Conservation (phyloP, 2,113 vertebrate genomes). For the Sceloporus tristichus region DNA sequence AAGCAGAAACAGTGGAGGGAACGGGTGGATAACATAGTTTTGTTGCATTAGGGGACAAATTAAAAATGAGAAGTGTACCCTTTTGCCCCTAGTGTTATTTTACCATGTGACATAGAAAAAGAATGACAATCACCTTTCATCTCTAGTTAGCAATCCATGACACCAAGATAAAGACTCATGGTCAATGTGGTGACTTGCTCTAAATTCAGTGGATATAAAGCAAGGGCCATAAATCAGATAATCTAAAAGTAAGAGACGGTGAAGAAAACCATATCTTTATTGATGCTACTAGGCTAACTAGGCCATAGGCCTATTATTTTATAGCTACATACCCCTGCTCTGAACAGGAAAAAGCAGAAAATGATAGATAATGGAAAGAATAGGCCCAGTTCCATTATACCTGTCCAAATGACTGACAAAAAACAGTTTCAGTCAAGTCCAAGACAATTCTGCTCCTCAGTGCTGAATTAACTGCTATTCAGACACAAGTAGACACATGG, state of each 20-base stretch:
- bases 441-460: conserved; percentile 18
- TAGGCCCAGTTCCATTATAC: neutral
- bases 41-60: too few species aligned
- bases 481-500: conserved; percentile 42
- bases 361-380: neutral
- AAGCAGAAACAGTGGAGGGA: neutral
- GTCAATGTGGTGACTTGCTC: conserved; percentile 4
- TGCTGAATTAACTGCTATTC: neutral
- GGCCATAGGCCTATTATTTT: neutral
- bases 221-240: neutral
- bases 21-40: neutral
- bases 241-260: neutral
- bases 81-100: neutral
- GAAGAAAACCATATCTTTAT: neutral
- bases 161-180: rapidly evolving
- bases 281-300: neutral
- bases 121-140: neutral
- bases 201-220: neutral
- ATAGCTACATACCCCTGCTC: conserved; percentile 1
- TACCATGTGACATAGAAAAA: neutral
- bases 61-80: neutral
- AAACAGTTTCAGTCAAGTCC: conserved; percentile 40
- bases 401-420: conserved; percentile 29
- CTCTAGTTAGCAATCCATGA: neutral
- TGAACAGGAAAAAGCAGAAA: neutral